Evolutionary conservation across 2,888 invertebrate species (phyloP), one percentile per base, ranked within the genome.

Genomic region (Hartigia nigra): DNA sequence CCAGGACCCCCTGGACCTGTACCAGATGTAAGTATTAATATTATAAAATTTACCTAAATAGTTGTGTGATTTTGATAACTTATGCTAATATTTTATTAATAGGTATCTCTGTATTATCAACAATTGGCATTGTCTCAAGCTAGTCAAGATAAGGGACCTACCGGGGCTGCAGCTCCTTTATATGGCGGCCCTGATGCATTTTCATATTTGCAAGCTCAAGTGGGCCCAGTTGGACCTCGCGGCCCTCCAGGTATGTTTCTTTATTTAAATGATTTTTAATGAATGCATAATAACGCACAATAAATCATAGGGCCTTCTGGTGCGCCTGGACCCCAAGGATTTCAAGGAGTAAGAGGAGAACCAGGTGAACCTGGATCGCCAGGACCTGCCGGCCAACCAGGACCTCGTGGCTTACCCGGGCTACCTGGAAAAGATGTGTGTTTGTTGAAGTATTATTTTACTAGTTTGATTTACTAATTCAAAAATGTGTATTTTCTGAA

Each of bases 321-420:
- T 9, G 87, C 94, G 4, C 90, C 94, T 0, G 96, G 96, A 1
- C 95, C 96, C 0, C 96, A 96, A 92, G 97, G 97, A 23, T 97
- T 97, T 84, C 96, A 97, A 92, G 97, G 97, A 3, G 93, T 94
- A 31, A 93, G 97, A 81, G 97, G 97, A 74, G 96, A 96, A 84
- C 92, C 96, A 1, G 97, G 97, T 1, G 97, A 97, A 89, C 91
- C 94, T 12, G 97, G 97, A 14, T 92, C 94, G 4, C 92, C 93
- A 0, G 96, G 96, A 0, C 93, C 95, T 5, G 87, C 92, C 1
- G 95, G 95, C 70, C 87, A 91, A 12, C 87, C 92, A 34, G 95
- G 95, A 4, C 93, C 93, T 81, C 92, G 95, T 87, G 96, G 96
- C 80, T 92, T 95, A 3, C 94, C 94, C 76, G 96, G 96, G 78